Evolutionary conservation across 2,113 vertebrate species (phyloP), one percentile per base, ranked within the genome.

Genomic region (Elanoides forficatus): DNA sequence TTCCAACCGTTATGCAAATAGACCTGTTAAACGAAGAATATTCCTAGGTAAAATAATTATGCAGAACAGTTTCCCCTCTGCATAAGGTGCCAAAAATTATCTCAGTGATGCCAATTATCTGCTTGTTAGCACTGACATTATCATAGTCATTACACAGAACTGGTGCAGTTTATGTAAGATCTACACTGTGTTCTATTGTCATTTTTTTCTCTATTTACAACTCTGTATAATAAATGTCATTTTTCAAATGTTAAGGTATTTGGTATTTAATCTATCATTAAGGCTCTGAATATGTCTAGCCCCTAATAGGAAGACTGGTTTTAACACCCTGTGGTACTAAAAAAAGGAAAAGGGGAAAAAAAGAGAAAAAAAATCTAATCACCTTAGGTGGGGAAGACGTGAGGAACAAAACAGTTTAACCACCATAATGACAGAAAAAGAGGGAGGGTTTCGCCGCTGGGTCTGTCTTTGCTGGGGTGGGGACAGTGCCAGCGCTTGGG

Each of bases 21-120:
- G 96, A 85, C 87, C 96, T 96, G 92, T 97, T 98, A 98, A 98
- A 98, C 97, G 97, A 98, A 97, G 97, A 98, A 98, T 98, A 98
- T 98, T 98, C 98, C 96, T 95, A 97, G 98, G 97, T 98, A 97
- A 97, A 98, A 98, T 98, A 98, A 98, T 98, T 98, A 98, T 98
- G 97, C 98, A 98, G 96, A 96, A 80, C 86, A 88, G 96, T 97
- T 97, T 97, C 95, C 97, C 97, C 98, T 98, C 94, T 97, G 97
- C 97, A 97, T 97, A 98, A 98, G 98, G 97, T 98, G 98, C 97
- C 97, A 98, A 98, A 98, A 98, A 98, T 98, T 97, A 98, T 98
- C 97, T 98, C 97, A 96, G 97, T 59, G 50, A 98, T 98, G 98
- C 98, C 97, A 98, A 98, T 98, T 98, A 98, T 97, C 95, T 97